Evolutionary conservation across 2,797 vertebrate genomes (phyloP).

Genomic region (Megalops cyprinoides): DNA sequence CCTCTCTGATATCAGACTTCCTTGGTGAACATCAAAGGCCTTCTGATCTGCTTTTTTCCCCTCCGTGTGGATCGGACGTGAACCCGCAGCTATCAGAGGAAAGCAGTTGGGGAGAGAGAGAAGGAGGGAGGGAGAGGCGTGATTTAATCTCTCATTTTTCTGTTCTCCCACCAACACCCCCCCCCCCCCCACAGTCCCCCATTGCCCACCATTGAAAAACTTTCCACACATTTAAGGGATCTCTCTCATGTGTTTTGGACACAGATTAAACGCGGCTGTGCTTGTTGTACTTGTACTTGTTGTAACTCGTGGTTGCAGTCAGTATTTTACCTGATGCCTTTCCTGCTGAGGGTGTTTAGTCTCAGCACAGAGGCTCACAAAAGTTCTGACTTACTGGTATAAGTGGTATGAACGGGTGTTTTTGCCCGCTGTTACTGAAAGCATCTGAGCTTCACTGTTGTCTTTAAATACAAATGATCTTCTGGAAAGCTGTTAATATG

Average conservation of each 20-base stretch:
- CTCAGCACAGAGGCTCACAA: neutral
- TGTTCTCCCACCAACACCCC: neutral
- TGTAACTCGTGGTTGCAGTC: too few relatives aligned
- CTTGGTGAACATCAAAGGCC: slow-evolving; percentile 14
- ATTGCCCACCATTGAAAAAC: neutral
- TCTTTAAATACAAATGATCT: neutral
- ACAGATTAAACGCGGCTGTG: neutral
- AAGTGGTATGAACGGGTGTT: neutral
- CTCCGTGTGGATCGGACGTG: neutral
- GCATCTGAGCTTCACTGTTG: neutral
- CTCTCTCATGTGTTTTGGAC: neutral
- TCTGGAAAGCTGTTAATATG: neutral
- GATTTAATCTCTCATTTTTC: neutral
- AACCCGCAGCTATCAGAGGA: slow-evolving; percentile 11
- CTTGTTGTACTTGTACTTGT: too few relatives aligned
- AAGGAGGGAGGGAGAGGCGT: neutral
- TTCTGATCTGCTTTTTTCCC: neutral
- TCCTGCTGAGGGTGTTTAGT: neutral
- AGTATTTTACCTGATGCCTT: neutral
- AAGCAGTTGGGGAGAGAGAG: neutral
- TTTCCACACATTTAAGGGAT: neutral
- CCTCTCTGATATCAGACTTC: neutral
- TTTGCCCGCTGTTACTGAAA: neutral
- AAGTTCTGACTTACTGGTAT: neutral
- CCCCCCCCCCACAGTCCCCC: neutral